These are phyloP conservation scores for Opisthograptis luteolata DNA, from an alignment of 2,888 invertebrate genomes.

Conservation along the genomic window DNA sequence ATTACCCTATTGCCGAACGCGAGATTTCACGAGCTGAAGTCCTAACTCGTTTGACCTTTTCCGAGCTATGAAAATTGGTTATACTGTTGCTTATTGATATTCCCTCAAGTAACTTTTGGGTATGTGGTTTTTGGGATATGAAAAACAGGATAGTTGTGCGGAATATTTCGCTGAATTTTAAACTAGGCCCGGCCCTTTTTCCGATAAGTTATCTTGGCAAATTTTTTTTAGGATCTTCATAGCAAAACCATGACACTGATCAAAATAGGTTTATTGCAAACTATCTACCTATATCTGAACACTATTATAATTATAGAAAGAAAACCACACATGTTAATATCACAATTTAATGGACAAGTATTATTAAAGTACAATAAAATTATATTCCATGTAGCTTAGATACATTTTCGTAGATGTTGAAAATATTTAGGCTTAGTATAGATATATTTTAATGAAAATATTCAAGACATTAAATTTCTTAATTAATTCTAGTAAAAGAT, in stretches of 20 bases:
- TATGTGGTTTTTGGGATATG: constrained; percentile 1
- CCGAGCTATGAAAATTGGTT: constrained; percentile 6
- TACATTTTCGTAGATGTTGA: constrained; percentile 47
- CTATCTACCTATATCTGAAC: background rate
- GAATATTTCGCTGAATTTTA: no score
- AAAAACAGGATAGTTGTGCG: background rate
- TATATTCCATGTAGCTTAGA: constrained; percentile 21
- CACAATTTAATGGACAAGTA: constrained; percentile 81
- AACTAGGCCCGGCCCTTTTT: no score
- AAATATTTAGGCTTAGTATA: constrained; percentile 28
- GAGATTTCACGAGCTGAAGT: constrained; percentile 3
- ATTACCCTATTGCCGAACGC: constrained; percentile 12
- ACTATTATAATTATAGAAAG: constrained; percentile 17
- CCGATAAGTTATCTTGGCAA: no score
- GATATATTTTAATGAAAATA: constrained; percentile 19
- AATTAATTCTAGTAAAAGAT: constrained; percentile 24
- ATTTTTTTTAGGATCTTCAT: no score
- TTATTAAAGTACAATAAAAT: constrained; percentile 48
- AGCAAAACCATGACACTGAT: no score
- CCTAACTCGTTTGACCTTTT: constrained; percentile 20
- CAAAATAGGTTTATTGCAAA: no score
- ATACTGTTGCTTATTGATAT: constrained; percentile 18
- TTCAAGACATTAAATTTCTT: constrained; percentile 14
- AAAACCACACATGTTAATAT: constrained; percentile 55
- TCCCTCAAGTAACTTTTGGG: constrained; percentile 5